phyloP scores from a whole-genome alignment of 1,140 invertebrate genomes.

The Drosophila prosaltans region DNA sequence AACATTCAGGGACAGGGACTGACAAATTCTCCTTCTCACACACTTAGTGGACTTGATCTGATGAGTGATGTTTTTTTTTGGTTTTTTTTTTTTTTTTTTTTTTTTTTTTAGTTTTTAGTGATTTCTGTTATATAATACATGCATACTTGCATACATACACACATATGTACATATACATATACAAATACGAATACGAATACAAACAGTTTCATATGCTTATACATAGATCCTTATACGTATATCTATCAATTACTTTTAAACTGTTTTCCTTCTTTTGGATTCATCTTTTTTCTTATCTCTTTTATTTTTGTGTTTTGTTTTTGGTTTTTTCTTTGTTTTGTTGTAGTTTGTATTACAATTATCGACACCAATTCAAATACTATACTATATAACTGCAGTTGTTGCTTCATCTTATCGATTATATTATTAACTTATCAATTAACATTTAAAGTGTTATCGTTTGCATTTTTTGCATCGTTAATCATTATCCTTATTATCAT shows the following conservation, averaged over 20 bases:
- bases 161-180: not conserved
- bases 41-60: too few species aligned
- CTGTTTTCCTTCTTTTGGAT: not conserved
- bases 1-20: too few species aligned
- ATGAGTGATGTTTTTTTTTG: too few species aligned
- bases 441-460: conserved; percentile 16
- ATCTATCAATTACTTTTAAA: conserved; percentile 1
- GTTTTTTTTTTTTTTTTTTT: too few species aligned
- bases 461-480: not conserved
- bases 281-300: not conserved
- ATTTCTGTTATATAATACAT: too few species aligned
- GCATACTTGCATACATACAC: not conserved
- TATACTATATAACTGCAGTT: conserved; percentile 7
- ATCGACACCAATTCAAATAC: not conserved
- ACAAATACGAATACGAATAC: conserved; percentile 5
- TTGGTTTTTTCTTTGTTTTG: not conserved
- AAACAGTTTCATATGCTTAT: conserved; percentile 2
- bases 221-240: not conserved
- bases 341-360: conserved; percentile 7
- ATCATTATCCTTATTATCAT: conserved; percentile 16
- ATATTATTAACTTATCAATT: not conserved
- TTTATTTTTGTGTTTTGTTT: not conserved
- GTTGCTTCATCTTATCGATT: conserved; percentile 1
- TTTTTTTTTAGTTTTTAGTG: not conserved
- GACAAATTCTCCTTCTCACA: too few species aligned